These are phyloP conservation scores for Mantis religiosa DNA, from an alignment of 2,888 invertebrate species.

Conservation along the genomic window DNA sequence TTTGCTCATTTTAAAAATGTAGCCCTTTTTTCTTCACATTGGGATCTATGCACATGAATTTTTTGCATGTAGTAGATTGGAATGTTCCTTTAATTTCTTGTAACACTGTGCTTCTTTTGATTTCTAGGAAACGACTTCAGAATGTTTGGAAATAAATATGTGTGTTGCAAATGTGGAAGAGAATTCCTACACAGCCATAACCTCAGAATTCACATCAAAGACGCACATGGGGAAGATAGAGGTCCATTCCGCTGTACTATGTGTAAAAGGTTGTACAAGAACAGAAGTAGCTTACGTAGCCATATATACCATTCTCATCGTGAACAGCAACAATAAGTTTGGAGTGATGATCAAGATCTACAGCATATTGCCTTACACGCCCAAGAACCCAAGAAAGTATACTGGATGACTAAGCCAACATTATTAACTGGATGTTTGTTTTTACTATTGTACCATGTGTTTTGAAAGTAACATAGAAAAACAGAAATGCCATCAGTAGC, in stretches of 20 bases:
- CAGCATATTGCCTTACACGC: too few species aligned
- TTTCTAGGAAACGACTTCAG: neutral
- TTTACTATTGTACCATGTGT: neutral
- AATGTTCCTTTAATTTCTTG: too few species aligned
- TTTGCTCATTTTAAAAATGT: too few species aligned
- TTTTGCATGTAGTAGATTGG: too few species aligned
- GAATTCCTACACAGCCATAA: neutral
- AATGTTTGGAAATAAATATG: neutral
- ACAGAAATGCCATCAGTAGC: neutral
- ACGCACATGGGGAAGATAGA: neutral
- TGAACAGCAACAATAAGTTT: neutral
- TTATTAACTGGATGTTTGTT: neutral
- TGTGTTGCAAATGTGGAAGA: neutral
- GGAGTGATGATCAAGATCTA: too few species aligned
- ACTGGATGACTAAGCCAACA: too few species aligned
- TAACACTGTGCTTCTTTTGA: neutral
- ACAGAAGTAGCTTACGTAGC: neutral
- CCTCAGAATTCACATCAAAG: slow-evolving; percentile 3
- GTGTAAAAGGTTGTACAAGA: neutral
- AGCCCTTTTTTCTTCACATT: too few species aligned
- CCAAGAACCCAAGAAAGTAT: too few species aligned
- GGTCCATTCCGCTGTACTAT: neutral
- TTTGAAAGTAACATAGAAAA: neutral
- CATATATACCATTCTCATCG: neutral
- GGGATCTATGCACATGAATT: too few species aligned